Base-by-base conservation (phyloP, 2,113 vertebrate genomes). In the Mesitornis unicolor region DNA sequence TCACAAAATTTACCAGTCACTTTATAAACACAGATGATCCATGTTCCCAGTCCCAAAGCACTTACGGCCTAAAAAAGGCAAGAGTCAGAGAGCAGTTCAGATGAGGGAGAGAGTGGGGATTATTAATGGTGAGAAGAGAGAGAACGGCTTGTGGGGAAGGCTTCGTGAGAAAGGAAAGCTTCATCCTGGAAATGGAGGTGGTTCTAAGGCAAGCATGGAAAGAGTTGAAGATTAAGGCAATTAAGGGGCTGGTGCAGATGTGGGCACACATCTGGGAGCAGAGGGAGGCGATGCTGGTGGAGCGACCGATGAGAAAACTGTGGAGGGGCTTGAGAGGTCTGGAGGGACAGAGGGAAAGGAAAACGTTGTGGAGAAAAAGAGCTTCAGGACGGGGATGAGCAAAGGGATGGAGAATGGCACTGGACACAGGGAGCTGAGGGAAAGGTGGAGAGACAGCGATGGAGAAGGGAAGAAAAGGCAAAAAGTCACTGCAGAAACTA, bases 11-110 rank as follows among this genome's bases (percentile, higher is more conserved):
- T 93, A 94, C 93, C 88, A 78, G 90, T 68, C 90, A 45, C 74
- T 96, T 82, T 89, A 82, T 97, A 97, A 95, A 96, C 96, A 96
- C 1, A 26, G 80, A 89, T 94, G 95, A 96, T 94, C 77, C 73
- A 87, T 87, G 90, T 69, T 96, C 83, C 91, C 65, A 85, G 91
- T 89, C 94, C 93, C 95, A 93, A 95, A 90, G 95, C 83, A 86
- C 92, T 96, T 75, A 84, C 22, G 6, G 88, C 10, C 95, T 96
- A 97, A 97, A 96, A 96, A 96, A 97, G 96, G 96, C 93, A 96
- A 96, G 90, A 94, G 93, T 24, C 76, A 54, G 50, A 45, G 87
- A 95, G 89, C 69, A 48, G 95, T 87, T 92, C 75, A 68, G 92
- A 93, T 48, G 89, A 81, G 76, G 43, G 83, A 90, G 82, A 59